Conservation (phyloP, 2,797 vertebrate genomes). For the Notoglanidium macrostoma region DNA sequence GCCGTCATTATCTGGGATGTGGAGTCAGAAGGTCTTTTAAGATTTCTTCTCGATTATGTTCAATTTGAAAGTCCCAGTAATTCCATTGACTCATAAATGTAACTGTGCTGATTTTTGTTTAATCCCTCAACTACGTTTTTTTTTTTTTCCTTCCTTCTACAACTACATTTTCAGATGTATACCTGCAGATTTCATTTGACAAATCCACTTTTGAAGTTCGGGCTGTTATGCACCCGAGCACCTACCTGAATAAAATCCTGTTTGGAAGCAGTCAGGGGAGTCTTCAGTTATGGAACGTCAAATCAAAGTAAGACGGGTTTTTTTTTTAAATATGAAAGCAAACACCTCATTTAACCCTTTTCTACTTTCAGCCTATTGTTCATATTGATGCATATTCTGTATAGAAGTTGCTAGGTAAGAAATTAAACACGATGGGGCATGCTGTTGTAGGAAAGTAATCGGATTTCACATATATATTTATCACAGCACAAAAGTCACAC, state of each 20-base stretch:
- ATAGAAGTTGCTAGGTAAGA: neutral
- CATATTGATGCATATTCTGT: neutral
- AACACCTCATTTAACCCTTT: neutral
- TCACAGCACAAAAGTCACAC: neutral
- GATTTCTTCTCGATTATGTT: neutral
- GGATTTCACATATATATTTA: neutral
- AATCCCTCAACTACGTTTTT: neutral
- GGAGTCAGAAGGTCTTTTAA: slow-evolving; percentile 77
- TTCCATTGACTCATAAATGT: neutral
- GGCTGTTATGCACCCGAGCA: slow-evolving; percentile 91
- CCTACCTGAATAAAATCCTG: slow-evolving; percentile 95
- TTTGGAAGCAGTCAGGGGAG: slow-evolving; percentile 90
- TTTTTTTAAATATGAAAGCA: neutral
- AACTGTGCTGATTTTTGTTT: neutral
- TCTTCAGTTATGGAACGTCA: slow-evolving; percentile 95
- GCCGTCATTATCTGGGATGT: slow-evolving; percentile 90
- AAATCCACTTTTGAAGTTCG: slow-evolving; percentile 83
- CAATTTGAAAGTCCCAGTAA: neutral
- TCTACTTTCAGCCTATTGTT: neutral
- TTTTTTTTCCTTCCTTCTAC: neutral
- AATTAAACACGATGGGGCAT: neutral
- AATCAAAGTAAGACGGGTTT: slow-evolving; percentile 82
- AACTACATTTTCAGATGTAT: slow-evolving; percentile 79
- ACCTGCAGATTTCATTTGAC: slow-evolving; percentile 86
- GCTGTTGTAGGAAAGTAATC: neutral